Evolutionary conservation across 2,113 vertebrate species (phyloP).

Genomic region (Meleagris gallopavo): DNA sequence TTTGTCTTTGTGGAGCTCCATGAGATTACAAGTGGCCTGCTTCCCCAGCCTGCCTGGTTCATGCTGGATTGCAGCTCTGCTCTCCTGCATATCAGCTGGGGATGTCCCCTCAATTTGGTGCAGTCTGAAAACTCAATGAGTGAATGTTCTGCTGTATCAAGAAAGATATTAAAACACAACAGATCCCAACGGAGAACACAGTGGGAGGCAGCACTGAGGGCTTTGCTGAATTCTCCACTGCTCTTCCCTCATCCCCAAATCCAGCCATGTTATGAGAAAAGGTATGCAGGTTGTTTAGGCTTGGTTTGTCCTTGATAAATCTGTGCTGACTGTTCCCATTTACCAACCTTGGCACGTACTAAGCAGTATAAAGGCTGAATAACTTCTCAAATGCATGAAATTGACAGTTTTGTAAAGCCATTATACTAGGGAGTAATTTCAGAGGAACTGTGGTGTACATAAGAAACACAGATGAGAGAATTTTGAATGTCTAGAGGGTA

Average conservation of each 20-base stretch:
- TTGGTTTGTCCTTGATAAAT: background rate
- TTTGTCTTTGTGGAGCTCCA: background rate
- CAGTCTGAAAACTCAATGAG: background rate
- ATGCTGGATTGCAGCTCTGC: background rate
- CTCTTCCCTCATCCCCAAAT: background rate
- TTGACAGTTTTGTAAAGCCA: constrained; percentile 3
- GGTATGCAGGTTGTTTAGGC: background rate
- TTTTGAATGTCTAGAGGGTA: background rate
- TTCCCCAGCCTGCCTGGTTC: background rate
- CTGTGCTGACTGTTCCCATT: background rate
- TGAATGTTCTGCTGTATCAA: background rate
- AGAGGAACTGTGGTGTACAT: background rate
- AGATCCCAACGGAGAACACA: background rate
- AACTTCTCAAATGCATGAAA: background rate
- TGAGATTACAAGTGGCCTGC: background rate
- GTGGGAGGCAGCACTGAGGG: background rate
- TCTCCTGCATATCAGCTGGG: accelerated
- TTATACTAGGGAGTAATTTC: background rate
- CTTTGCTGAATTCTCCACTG: background rate
- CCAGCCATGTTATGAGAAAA: background rate
- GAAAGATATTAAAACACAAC: background rate
- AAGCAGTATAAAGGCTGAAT: background rate
- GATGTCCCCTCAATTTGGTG: background rate
- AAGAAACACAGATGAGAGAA: constrained; percentile 6
- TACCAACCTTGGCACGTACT: background rate